Percentiles rank a stretch among this genome's conserved stretches.
Conservation (phyloP, 64 coral and sea anemone genomes). For the Catalaphyllia jardinei region DNA sequence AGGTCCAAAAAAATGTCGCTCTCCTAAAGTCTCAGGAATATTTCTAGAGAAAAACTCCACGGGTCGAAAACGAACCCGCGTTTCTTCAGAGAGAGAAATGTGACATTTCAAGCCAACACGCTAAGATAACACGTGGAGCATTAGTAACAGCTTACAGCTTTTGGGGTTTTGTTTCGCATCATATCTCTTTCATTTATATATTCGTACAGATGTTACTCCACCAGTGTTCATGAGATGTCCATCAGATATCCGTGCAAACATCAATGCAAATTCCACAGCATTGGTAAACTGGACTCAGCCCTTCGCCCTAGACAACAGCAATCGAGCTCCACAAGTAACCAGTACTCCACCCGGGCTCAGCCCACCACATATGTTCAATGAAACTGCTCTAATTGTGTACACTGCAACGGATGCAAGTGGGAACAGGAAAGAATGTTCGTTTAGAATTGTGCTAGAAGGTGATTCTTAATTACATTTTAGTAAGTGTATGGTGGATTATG, state of each 20-base stretch:
- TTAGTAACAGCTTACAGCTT: too few relatives aligned
- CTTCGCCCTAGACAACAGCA: slow-evolving; percentile 50
- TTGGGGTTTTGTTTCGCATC: too few relatives aligned
- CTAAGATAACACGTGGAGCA: too few relatives aligned
- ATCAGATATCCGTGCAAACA: slow-evolving; percentile 50
- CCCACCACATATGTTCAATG: slow-evolving; percentile 39
- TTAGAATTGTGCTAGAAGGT: slow-evolving; percentile 67
- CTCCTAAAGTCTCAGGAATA: too few relatives aligned
- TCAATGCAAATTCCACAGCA: slow-evolving; percentile 26
- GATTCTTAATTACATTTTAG: neutral
- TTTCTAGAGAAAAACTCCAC: too few relatives aligned
- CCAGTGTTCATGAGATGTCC: slow-evolving; percentile 61
- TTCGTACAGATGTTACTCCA: slow-evolving; percentile 43
- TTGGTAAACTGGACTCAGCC: slow-evolving; percentile 68
- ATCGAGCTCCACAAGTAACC: neutral
- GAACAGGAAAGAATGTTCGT: slow-evolving; percentile 56
- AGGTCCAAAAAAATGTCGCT: too few relatives aligned
- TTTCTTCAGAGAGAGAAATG: too few relatives aligned
- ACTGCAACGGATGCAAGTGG: slow-evolving; percentile 65
- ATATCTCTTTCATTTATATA: neutral
- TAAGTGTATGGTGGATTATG: too few relatives aligned
- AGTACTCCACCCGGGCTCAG: slow-evolving; percentile 28
- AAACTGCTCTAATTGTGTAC: slow-evolving; percentile 22
- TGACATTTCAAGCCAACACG: too few relatives aligned
- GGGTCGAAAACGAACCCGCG: too few relatives aligned